Evolutionary conservation across 37 sponge, comb jelly and placozoan genomes (phyloP), one percentile per base, ranked within the genome.

Genomic region (Chondrilla cf. caribensis): DNA sequence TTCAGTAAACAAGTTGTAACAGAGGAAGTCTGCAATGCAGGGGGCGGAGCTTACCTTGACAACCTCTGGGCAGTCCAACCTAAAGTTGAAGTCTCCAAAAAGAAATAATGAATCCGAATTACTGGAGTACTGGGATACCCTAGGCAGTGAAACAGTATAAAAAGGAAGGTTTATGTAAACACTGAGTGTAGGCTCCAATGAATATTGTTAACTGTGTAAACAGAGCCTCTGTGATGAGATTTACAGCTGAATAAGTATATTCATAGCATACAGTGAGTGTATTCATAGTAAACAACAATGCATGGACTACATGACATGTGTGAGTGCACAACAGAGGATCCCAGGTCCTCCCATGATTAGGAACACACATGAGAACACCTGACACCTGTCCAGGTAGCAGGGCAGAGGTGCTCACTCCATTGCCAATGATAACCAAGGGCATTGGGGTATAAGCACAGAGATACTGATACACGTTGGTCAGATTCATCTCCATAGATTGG

Each of bases 71-170:
- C 86, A 81, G 67, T 93, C 90, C 42, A 93, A 66, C 62, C 93
- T 86, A 58, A 93, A 93, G 85, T 93, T 93, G 85, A 93, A 93
- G 80, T 93, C 93, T 18, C 93, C 93, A 87, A 81, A 93, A 26
- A 93, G 73, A 64, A 86, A 89, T 36, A 89, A 11, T 8, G 90
- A 83, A 51, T 91, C 91, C 41, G 39, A 14, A 33, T 54, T 40
- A 42, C 24, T 37, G 22, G 11, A 41, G 18, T 58, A 38, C 24
- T n/a, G n/a, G 24, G 42, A 73, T 36, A 73, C 43, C 76, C 76
- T 73, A 73, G 44, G 21, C 43, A 70, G 41, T 4, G 44, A 40
- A 73, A 39, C 2, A 40, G 19, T 73, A 73, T 40, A 73, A 73
- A 73, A 36, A 19, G 2, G 2, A 70, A 40, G n/a, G 68, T 26